Conservation (phyloP, 64 coral and sea anemone species). For the Montipora sp. region DNA sequence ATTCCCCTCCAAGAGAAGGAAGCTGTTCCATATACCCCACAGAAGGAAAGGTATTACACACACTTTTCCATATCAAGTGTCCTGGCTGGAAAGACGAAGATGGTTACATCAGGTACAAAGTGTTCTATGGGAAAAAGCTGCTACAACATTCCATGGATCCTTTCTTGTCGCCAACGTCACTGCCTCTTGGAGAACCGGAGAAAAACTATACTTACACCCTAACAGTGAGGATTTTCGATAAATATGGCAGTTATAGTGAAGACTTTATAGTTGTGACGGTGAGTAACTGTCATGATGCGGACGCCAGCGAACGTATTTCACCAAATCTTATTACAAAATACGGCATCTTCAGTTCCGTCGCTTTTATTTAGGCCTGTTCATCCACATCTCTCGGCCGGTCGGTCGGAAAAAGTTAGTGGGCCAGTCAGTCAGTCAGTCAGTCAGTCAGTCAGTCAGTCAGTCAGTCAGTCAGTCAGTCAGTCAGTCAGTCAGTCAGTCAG, state of each 20-base stretch:
- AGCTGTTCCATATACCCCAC: slow-evolving; percentile 38
- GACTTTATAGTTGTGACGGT: background rate
- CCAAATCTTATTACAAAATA: no score
- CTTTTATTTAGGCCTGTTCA: no score
- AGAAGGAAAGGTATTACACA: slow-evolving; percentile 31
- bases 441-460: no score
- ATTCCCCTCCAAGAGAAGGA: slow-evolving; percentile 47
- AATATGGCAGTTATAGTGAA: slow-evolving; percentile 6
- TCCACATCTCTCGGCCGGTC: no score
- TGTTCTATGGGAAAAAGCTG: background rate
- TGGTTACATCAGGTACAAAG: slow-evolving; percentile 21
- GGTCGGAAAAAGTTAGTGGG: no score
- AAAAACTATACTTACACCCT: slow-evolving; percentile 22
- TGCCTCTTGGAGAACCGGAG: background rate
- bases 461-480: no score
- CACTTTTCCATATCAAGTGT: slow-evolving; percentile 57
- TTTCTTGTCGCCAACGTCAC: background rate
- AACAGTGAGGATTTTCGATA: slow-evolving; percentile 9
- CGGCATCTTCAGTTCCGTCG: no score
- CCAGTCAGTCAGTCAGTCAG: no score
- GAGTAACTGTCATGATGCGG: background rate
- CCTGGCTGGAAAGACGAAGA: slow-evolving; percentile 66
- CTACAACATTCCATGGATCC: background rate
- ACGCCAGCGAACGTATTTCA: background rate
- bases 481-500: no score